A percentile compares a stretch with the other conserved stretches of the same genome.
Conservation (phyloP, 1,140 invertebrate species). For the Drosophila rufa region DNA sequence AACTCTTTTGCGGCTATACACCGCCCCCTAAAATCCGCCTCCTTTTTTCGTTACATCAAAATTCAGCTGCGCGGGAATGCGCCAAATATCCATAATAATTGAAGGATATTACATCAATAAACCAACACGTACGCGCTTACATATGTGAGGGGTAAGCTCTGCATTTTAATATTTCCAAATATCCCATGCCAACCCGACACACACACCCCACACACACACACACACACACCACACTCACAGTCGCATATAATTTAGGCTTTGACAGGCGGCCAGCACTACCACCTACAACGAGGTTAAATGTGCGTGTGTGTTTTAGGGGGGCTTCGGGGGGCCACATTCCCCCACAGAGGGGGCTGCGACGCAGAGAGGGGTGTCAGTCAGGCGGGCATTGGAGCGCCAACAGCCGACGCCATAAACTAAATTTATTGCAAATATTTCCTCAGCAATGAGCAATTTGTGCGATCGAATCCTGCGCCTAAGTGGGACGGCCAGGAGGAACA, state of each 20-base stretch:
- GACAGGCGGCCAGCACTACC: constrained; percentile 64
- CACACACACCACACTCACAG: constrained; percentile 38
- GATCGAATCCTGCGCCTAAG: constrained; percentile 67
- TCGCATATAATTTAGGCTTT: constrained; percentile 83
- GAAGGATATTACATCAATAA: constrained; percentile 85
- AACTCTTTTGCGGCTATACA: constrained; percentile 23
- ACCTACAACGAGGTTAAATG: constrained; percentile 51
- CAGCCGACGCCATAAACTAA: constrained; percentile 81
- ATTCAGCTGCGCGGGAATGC: constrained; percentile 65
- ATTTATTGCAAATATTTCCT: constrained; percentile 85
- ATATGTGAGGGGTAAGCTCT: constrained; percentile 35
- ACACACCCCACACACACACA: constrained; percentile 6
- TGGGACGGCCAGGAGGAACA: neutral
- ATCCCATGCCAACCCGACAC: constrained; percentile 23
- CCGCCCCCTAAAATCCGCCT: constrained; percentile 4
- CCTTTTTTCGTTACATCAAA: constrained; percentile 43
- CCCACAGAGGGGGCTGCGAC: neutral
- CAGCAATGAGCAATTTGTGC: constrained; percentile 84
- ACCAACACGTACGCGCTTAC: constrained; percentile 31
- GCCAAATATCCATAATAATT: constrained; percentile 84
- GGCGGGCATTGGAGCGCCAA: constrained; percentile 61
- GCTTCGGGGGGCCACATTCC: neutral
- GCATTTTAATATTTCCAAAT: constrained; percentile 82
- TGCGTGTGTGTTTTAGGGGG: constrained; percentile 17
- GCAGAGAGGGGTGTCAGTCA: constrained; percentile 61